Percentiles rank a stretch among this genome's conserved stretches.
These are phyloP conservation scores for Chiroxiphia lanceolata DNA, from an alignment of 2,797 vertebrate genomes.

Conservation along the genomic window DNA sequence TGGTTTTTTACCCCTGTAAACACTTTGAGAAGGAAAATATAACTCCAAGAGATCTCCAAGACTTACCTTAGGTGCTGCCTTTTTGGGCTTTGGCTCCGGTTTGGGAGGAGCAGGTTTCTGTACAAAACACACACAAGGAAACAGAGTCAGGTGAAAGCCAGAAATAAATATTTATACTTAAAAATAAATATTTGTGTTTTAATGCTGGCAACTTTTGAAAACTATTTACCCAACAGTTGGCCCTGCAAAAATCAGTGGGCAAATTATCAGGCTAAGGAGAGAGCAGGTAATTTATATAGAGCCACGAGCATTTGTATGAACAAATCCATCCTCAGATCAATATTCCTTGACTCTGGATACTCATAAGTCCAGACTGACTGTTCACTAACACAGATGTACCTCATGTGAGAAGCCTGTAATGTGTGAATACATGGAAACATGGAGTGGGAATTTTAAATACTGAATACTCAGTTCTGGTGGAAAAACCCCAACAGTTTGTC, in stretches of 20 bases:
- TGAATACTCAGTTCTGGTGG: rapidly evolving
- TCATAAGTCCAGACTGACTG: rapidly evolving
- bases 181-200: neutral
- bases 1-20: rapidly evolving
- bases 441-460: neutral
- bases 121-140: neutral
- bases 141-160: neutral
- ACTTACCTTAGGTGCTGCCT: constrained; percentile 86
- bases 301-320: neutral
- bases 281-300: neutral
- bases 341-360: neutral
- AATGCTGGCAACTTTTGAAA: neutral
- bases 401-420: rapidly evolving
- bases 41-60: neutral
- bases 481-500: rapidly evolving
- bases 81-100: constrained; percentile 89
- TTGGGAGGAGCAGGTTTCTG: constrained; percentile 83
- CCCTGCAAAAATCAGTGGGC: neutral
- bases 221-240: neutral
- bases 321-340: neutral
- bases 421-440: rapidly evolving
- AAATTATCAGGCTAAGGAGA: neutral
- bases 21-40: neutral
- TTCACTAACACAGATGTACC: neutral
- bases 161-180: neutral